Conservation (phyloP, 2,113 vertebrate species). For the Piprites chloris region DNA sequence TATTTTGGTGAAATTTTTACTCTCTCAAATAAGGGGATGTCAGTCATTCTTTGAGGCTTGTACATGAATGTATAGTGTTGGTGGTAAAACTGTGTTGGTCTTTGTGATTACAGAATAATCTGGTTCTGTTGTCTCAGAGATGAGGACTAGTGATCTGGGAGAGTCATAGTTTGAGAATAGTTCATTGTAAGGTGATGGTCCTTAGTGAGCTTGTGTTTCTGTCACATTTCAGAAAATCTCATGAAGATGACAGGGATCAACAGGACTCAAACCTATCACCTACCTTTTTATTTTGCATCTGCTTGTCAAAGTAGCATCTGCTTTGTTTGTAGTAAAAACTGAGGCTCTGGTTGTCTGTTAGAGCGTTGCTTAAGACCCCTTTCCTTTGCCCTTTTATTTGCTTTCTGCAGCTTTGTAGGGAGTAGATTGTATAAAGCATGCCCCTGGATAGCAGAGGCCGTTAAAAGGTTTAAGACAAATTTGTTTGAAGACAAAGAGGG, state of each 20-base stretch:
- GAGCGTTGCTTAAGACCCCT: background rate
- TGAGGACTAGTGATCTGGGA: background rate
- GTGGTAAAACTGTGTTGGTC: background rate
- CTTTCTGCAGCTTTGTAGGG: conserved; percentile 30
- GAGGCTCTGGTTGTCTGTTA: background rate
- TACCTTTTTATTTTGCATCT: background rate
- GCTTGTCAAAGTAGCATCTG: background rate
- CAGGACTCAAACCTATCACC: background rate
- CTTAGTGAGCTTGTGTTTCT: background rate
- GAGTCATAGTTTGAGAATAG: background rate
- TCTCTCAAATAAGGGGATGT: background rate
- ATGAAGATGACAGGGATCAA: background rate
- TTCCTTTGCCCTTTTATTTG: conserved; percentile 2
- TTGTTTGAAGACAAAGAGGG: conserved; percentile 54
- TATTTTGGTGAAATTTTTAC: background rate
- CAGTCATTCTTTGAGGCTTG: background rate
- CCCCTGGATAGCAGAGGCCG: conserved; percentile 55
- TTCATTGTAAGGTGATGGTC: background rate
- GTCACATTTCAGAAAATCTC: background rate
- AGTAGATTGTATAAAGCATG: conserved; percentile 25
- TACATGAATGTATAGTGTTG: background rate
- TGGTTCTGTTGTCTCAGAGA: background rate
- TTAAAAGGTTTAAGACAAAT: conserved; percentile 60
- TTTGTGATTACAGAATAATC: background rate
- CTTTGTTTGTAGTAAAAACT: background rate